These are phyloP conservation scores for Caenorhabditis doughertyi DNA, from an alignment of 2,888 invertebrate genomes.

Conservation along the genomic window DNA sequence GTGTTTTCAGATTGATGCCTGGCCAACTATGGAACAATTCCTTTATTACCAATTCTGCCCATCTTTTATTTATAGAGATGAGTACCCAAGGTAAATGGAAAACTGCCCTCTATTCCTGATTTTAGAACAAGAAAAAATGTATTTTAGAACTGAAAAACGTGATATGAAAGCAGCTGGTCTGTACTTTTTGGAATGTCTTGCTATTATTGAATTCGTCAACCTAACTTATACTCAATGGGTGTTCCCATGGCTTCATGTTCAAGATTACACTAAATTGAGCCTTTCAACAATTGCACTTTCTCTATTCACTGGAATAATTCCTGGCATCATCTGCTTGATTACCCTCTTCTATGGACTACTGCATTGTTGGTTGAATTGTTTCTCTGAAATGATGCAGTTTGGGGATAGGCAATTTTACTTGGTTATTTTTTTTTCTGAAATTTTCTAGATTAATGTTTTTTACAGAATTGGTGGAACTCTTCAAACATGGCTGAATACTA, in stretches of 20 bases:
- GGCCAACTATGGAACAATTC: slow-evolving; percentile 78
- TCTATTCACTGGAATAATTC: slow-evolving; percentile 86
- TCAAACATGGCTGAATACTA: slow-evolving; percentile 90
- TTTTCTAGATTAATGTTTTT: neutral
- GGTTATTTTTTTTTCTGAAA: too few relatives aligned
- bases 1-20: slow-evolving; percentile 58
- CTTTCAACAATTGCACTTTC: slow-evolving; percentile 66
- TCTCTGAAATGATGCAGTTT: slow-evolving; percentile 92
- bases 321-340: slow-evolving; percentile 86
- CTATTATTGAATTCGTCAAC: slow-evolving; percentile 90
- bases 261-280: slow-evolving; percentile 59
- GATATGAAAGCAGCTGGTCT: slow-evolving; percentile 64
- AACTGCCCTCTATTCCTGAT: too few relatives aligned
- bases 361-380: slow-evolving; percentile 94
- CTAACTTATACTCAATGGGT: slow-evolving; percentile 90
- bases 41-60: slow-evolving; percentile 81
- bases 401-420: slow-evolving; percentile 90
- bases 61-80: slow-evolving; percentile 80
- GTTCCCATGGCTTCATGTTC: slow-evolving; percentile 86
- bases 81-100: slow-evolving; percentile 74
- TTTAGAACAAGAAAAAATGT: too few relatives aligned
- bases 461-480: slow-evolving; percentile 95
- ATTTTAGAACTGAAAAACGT: slow-evolving; percentile 59
- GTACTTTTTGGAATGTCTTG: slow-evolving; percentile 85
- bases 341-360: slow-evolving; percentile 91